Evolutionary conservation across 2,113 vertebrate genomes (phyloP).

Genomic region (Campylomormyrus numenius): DNA sequence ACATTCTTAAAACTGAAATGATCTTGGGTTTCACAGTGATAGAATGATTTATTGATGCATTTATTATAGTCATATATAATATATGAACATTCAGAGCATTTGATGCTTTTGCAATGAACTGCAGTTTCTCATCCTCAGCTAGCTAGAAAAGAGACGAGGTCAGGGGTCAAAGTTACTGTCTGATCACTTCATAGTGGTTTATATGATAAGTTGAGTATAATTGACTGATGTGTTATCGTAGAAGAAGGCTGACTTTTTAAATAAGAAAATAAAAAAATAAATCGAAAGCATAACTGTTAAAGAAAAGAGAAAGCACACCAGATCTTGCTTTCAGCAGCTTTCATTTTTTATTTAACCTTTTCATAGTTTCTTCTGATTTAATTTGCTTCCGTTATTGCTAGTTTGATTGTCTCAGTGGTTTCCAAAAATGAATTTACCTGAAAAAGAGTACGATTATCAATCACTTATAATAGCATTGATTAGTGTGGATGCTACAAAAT

Average conservation of each 20-base stretch:
- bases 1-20: background rate
- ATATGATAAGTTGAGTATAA: constrained; percentile 27
- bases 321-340: background rate
- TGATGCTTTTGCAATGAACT: constrained; percentile 4
- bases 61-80: background rate
- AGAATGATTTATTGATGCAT: background rate
- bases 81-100: background rate
- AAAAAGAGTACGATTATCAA: background rate
- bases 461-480: background rate
- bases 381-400: background rate
- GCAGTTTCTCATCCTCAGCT: constrained; percentile 15
- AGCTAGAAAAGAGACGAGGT: constrained; percentile 17
- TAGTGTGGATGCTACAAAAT: background rate
- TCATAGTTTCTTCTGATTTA: background rate
- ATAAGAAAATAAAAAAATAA: constrained; percentile 27
- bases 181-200: background rate
- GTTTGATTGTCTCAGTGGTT: background rate
- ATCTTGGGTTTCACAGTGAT: background rate
- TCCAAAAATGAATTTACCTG: background rate
- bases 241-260: constrained; percentile 13
- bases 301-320: background rate
- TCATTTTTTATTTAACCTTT: background rate
- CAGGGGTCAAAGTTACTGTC: constrained; percentile 28
- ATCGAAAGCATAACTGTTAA: constrained; percentile 11
- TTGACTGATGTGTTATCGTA: constrained; percentile 25